Base-by-base conservation (phyloP, 2,113 vertebrate species). In the Stomatorhinus ivindoensis region DNA sequence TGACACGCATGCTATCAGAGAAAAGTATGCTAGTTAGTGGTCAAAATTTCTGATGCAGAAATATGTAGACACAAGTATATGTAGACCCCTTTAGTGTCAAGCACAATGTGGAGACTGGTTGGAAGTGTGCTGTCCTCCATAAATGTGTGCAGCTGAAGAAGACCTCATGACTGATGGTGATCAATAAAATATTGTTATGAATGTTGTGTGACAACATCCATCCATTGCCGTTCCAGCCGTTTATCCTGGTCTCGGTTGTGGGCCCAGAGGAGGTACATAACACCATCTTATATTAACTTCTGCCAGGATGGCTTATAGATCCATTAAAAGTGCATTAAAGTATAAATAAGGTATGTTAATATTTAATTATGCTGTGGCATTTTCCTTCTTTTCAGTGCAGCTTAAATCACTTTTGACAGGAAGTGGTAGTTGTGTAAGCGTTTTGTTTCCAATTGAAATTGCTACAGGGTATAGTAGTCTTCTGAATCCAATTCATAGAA, bases 341-440 rank as follows among this genome's bases (percentile, higher is more conserved):
- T 11, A 69, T 19, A 44, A 82, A 46, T 84, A 46, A 44, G 44
- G 82, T 39, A 48, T 39, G 15, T 87, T 87, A 87, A 87, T 87
- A 53, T 87, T 87, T 87, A 55, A 87, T 51, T 55, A 80, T 80
- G 24, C 10, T 47, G 24, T 84, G 44, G 82, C 82, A 47, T 84
- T 86, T 51, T 27, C n/a, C 50, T 86, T 50, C 24, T 87, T 87
- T 87, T 87, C 85, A 87, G 50, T 87, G 85, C n/a, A 19, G 47
- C 27, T 87, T 51, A 87, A 50, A 87, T 19, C 50, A 50, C 11
- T 46, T 53, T 31, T 87, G 85, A 48, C 84, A 86, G 84, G 50
- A 55, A 17, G 24, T 53, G 85, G 31, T 31, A 87, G 50, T 35
- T 87, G n/a, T 31, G 13, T 42, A 80, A 80, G 35, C 9, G 1